phyloP scores from a whole-genome alignment of 2,888 invertebrate genomes.

The Panzeria rudis region DNA sequence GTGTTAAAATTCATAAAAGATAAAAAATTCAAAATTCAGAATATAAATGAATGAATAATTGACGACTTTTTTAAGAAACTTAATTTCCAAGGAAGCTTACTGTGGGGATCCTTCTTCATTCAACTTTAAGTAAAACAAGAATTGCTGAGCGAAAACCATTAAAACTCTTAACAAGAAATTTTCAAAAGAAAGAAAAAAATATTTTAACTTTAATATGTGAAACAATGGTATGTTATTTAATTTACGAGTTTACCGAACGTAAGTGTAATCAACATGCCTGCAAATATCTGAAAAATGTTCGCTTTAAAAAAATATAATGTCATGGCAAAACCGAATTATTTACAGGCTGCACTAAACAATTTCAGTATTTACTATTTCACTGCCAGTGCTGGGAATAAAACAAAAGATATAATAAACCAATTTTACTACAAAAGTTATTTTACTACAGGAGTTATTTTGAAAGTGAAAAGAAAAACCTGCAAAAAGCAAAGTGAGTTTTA shows the following conservation, averaged over 20 bases:
- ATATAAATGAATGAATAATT: no score
- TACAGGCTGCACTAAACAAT: neutral
- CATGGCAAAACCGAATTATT: conserved; percentile 10
- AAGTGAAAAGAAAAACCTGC: conserved; percentile 46
- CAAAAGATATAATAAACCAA: neutral
- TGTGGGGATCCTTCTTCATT: conserved; percentile 67
- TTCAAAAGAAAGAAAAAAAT: conserved; percentile 6
- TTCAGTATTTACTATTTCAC: neutral
- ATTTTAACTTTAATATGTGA: conserved; percentile 34
- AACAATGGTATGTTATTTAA: conserved; percentile 9
- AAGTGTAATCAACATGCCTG: neutral
- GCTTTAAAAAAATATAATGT: neutral
- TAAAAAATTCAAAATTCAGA: no score
- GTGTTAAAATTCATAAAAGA: no score
- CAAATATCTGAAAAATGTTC: conserved; percentile 13
- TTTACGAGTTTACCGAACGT: conserved; percentile 5
- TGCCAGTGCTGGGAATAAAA: neutral
- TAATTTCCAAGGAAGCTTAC: no score
- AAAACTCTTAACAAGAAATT: conserved; percentile 33
- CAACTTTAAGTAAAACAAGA: conserved; percentile 53
- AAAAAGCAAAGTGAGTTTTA: conserved; percentile 24
- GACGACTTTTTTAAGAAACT: no score
- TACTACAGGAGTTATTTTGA: neutral
- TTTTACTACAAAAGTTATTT: neutral
- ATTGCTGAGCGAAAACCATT: conserved; percentile 34